Evolutionary conservation across 2,888 invertebrate genomes (phyloP).

Genomic region (Scotopteryx bipunctaria): DNA sequence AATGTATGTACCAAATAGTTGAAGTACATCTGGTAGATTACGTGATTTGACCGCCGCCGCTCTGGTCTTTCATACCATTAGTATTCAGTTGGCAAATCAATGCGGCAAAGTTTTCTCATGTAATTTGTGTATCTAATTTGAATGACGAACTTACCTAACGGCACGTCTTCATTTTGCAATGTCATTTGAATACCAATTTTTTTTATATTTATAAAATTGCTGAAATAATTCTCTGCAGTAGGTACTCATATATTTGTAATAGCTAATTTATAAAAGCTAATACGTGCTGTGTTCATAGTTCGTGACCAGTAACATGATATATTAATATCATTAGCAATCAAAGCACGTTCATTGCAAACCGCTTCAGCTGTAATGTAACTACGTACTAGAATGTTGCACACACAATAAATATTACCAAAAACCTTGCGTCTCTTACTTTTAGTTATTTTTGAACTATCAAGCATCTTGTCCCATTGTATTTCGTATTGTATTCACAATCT

Average conservation of each 20-base stretch:
- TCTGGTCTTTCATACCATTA: slow-evolving; percentile 10
- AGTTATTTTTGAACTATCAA: not conserved
- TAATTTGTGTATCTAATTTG: slow-evolving; percentile 32
- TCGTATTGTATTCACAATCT: slow-evolving; percentile 5
- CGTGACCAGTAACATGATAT: slow-evolving; percentile 63
- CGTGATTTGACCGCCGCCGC: slow-evolving; percentile 6
- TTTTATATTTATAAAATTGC: not conserved
- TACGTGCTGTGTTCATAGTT: slow-evolving; percentile 59
- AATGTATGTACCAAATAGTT: not conserved
- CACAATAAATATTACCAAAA: slow-evolving; percentile 1
- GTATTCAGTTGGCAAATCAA: slow-evolving; percentile 31
- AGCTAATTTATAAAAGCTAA: slow-evolving; percentile 45
- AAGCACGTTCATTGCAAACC: slow-evolving; percentile 59
- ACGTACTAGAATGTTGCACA: slow-evolving; percentile 14
- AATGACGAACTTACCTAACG: slow-evolving; percentile 21
- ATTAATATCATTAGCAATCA: slow-evolving; percentile 52
- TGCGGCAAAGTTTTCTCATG: slow-evolving; percentile 32
- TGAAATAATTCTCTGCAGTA: slow-evolving; percentile 7
- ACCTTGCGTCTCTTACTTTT: not conserved
- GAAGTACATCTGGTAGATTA: not conserved
- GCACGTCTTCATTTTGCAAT: not conserved
- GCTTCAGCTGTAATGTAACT: slow-evolving; percentile 26
- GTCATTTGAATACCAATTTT: not conserved
- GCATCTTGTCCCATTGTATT: not conserved
- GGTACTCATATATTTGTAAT: slow-evolving; percentile 10